Evolutionary conservation across 2,888 invertebrate species (phyloP).

Genomic region (Drosophila neotestacea): DNA sequence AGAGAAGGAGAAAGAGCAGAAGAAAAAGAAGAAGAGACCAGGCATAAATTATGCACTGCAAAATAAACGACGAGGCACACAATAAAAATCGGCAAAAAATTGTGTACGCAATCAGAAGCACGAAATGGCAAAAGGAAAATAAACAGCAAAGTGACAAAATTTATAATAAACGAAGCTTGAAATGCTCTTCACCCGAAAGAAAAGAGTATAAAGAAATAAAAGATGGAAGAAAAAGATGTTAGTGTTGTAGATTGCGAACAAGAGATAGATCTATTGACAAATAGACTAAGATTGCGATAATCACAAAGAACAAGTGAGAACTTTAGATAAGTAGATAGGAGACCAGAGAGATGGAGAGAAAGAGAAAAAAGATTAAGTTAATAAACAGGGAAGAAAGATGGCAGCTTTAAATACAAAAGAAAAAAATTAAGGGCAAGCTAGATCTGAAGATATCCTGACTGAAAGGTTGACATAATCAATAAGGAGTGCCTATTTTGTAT

Average conservation of each 20-base stretch:
- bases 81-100: slow-evolving; percentile 75
- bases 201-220: neutral
- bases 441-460: too few species aligned
- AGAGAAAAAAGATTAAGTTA: neutral
- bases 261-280: neutral
- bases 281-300: neutral
- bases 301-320: neutral
- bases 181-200: slow-evolving; percentile 35
- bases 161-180: slow-evolving; percentile 7
- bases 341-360: neutral
- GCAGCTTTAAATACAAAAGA: too few species aligned
- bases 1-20: slow-evolving; percentile 7
- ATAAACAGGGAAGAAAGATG: too few species aligned
- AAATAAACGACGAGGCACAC: slow-evolving; percentile 72
- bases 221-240: neutral
- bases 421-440: neutral
- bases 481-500: too few species aligned
- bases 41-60: slow-evolving; percentile 79
- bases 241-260: slow-evolving; percentile 1
- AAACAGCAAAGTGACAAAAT: slow-evolving; percentile 22
- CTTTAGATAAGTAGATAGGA: neutral
- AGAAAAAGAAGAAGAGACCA: slow-evolving; percentile 28
- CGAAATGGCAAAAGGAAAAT: slow-evolving; percentile 48
- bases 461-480: too few species aligned
- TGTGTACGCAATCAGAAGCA: slow-evolving; percentile 72